Evolutionary conservation across 2,888 invertebrate genomes (phyloP).

Genomic region (Ennomos erosarius): DNA sequence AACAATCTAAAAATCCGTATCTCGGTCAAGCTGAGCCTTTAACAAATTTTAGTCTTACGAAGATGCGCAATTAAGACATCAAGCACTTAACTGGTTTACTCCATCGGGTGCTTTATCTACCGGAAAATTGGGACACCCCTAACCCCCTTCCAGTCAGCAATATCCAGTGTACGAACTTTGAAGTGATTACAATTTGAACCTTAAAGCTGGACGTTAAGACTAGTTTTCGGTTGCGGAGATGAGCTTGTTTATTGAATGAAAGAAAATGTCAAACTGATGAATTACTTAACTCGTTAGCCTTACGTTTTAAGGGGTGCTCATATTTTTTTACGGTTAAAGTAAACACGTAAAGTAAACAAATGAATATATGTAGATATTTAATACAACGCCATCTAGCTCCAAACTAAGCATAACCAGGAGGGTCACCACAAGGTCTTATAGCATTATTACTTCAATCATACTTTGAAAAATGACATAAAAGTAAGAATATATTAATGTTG

Average conservation of each 20-base stretch:
- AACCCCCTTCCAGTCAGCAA: constrained; percentile 49
- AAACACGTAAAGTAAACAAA: neutral
- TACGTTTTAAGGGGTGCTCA: constrained; percentile 9
- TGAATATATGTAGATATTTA: too few species aligned
- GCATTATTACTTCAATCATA: too few species aligned
- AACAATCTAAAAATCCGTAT: constrained; percentile 16
- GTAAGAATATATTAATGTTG: too few species aligned
- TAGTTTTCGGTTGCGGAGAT: constrained; percentile 13
- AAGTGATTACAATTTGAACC: constrained; percentile 29
- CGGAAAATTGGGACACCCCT: constrained; percentile 55
- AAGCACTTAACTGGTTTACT: constrained; percentile 56
- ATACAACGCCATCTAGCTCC: too few species aligned
- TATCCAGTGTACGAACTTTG: constrained; percentile 1
- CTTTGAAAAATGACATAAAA: too few species aligned
- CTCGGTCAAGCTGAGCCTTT: constrained; percentile 24
- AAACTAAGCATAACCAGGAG: too few species aligned
- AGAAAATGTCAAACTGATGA: constrained; percentile 32
- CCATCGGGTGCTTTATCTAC: constrained; percentile 53
- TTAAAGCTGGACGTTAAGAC: constrained; percentile 9
- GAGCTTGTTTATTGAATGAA: constrained; percentile 27
- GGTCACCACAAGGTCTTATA: too few species aligned
- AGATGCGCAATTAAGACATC: constrained; percentile 52
- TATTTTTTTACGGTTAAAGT: constrained; percentile 9
- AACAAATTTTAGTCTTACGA: constrained; percentile 27
- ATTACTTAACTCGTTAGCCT: constrained; percentile 25